Percentiles rank a stretch among this genome's conserved stretches.
These are phyloP conservation scores for Latrodectus elegans DNA, from an alignment of 2,888 invertebrate species.

Conservation along the genomic window DNA sequence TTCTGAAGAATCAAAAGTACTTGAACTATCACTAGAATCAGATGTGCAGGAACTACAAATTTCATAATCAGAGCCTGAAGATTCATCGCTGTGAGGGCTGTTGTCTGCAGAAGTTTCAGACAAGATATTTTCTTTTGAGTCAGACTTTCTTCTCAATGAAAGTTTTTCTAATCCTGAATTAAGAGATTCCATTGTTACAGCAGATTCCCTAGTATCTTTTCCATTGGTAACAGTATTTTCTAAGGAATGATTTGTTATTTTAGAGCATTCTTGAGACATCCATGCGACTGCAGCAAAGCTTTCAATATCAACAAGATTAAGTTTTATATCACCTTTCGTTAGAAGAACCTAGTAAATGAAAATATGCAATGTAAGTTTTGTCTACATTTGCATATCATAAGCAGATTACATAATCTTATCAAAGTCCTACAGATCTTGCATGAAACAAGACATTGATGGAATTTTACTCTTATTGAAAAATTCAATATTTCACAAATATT, in stretches of 20 bases:
- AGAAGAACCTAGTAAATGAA: constrained; percentile 32
- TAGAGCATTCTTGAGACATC: constrained; percentile 25
- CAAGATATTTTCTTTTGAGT: constrained; percentile 7
- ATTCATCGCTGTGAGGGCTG: not conserved
- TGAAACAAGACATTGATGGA: no score
- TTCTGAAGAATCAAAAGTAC: constrained; percentile 26
- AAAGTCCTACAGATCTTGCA: no score
- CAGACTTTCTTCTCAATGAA: constrained; percentile 2
- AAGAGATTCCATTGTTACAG: not conserved
- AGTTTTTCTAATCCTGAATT: constrained; percentile 13
- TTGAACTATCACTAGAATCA: constrained; percentile 29
- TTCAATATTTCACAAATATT: no score
- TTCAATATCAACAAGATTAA: constrained; percentile 56
- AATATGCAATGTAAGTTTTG: no score
- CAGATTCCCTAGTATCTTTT: not conserved
- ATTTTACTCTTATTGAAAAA: no score
- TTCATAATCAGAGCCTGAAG: constrained; percentile 8
- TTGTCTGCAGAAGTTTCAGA: not conserved
- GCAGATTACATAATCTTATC: no score
- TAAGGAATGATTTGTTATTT: not conserved
- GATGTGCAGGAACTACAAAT: constrained; percentile 32
- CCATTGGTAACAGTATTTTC: not conserved
- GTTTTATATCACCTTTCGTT: constrained; percentile 54
- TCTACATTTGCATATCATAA: no score
- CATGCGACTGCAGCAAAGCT: constrained; percentile 45